Percentiles rank a stretch among this genome's conserved stretches.
These are phyloP conservation scores for Phengaris alcon DNA, from an alignment of 2,888 invertebrate species.

Conservation along the genomic window DNA sequence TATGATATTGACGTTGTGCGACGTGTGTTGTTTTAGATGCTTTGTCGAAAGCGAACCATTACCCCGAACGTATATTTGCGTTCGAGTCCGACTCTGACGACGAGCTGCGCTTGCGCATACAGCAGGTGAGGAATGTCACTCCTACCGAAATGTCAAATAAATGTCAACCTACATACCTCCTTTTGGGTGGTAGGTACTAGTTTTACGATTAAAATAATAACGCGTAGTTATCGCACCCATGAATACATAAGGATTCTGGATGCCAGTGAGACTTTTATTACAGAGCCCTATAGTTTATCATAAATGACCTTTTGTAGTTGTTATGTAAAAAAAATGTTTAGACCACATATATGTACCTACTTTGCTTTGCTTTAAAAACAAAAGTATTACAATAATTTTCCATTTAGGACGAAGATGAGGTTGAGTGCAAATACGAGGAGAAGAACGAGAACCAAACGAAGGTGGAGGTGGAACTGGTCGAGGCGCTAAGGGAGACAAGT, in stretches of 20 bases:
- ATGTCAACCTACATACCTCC: not conserved
- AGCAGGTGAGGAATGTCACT: constrained; percentile 57
- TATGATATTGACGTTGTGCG: constrained; percentile 62
- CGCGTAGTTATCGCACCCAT: not conserved
- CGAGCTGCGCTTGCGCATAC: constrained; percentile 74
- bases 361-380: not conserved
- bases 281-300: no score
- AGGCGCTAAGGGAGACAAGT: constrained; percentile 56
- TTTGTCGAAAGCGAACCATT: constrained; percentile 78
- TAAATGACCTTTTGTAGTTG: not conserved
- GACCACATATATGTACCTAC: no score
- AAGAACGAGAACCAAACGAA: constrained; percentile 69
- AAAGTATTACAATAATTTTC: not conserved
- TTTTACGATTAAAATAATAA: not conserved
- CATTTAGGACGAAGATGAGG: constrained; percentile 65
- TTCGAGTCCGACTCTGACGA: constrained; percentile 75
- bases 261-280: not conserved
- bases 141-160: not conserved
- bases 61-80: constrained; percentile 74
- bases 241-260: not conserved
- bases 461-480: constrained; percentile 61
- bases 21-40: constrained; percentile 79
- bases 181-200: not conserved
- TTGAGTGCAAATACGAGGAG: constrained; percentile 74
- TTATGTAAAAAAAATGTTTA: not conserved